A percentile compares a stretch with the other conserved stretches of the same genome.
These are phyloP conservation scores for Forbesichthys papilliferus DNA, from an alignment of 2,113 vertebrate species.

Conservation along the genomic window DNA sequence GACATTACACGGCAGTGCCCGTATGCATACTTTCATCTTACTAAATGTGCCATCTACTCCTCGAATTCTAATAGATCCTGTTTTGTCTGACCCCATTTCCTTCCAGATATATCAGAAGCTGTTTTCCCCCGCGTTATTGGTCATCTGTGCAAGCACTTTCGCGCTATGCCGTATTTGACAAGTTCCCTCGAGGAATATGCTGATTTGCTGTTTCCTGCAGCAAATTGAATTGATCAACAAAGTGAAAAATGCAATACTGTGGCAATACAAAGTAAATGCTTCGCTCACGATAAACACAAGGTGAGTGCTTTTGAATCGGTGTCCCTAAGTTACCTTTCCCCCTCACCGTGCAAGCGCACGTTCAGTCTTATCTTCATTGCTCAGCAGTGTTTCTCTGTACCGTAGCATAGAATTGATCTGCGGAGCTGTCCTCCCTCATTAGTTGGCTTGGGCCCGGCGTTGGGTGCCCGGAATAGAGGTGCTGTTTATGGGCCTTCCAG, in stretches of 20 bases:
- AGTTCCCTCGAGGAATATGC: not conserved
- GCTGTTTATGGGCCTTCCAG: constrained; percentile 2
- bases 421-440: not conserved
- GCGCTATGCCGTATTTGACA: not conserved
- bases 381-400: not conserved
- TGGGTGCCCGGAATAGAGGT: not conserved
- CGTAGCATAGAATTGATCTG: not conserved
- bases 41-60: constrained; percentile 5
- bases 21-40: constrained; percentile 26
- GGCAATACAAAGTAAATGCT: not conserved
- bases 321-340: not conserved
- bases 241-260: not conserved
- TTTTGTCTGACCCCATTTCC: constrained; percentile 16
- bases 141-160: not conserved
- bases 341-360: no score
- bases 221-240: not conserved
- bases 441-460: not conserved
- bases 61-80: constrained; percentile 19
- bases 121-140: not conserved
- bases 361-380: not conserved
- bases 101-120: not conserved
- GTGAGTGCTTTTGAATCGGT: not conserved
- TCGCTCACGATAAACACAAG: not conserved
- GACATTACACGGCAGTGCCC: constrained; percentile 23
- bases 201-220: not conserved